Percentiles rank a stretch among this genome's conserved stretches.
Conservation (phyloP, 1,140 invertebrate genomes). For the Drosophila kepulauana region DNA sequence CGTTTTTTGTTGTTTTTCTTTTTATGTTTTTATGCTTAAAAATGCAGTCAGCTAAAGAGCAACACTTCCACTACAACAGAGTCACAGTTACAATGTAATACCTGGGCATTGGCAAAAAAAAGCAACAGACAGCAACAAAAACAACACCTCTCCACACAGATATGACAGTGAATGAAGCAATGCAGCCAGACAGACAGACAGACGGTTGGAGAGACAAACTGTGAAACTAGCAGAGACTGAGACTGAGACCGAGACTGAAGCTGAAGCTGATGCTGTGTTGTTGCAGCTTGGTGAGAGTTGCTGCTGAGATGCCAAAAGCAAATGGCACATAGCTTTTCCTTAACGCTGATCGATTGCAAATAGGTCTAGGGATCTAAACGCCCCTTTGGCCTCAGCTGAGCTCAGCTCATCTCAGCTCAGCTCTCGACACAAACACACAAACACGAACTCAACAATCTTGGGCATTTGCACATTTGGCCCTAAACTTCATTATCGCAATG, state of each 20-base stretch:
- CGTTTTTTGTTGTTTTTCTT: conserved; percentile 68
- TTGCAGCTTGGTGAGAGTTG: conserved; percentile 62
- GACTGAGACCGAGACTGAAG: neutral
- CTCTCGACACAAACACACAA: neutral
- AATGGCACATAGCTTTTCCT: conserved; percentile 73
- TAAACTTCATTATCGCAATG: conserved; percentile 38
- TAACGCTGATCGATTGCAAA: conserved; percentile 80
- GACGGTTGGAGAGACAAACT: conserved; percentile 14
- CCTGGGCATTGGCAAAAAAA: conserved; percentile 23
- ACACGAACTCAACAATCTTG: neutral
- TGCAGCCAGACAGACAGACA: conserved; percentile 5
- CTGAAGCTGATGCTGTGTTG: neutral
- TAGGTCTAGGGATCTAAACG: conserved; percentile 73
- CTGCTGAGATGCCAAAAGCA: conserved; percentile 54
- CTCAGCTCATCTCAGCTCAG: neutral
- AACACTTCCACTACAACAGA: conserved; percentile 57
- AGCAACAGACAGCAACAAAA: conserved; percentile 40
- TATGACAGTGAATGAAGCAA: conserved; percentile 52
- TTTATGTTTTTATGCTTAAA: conserved; percentile 80
- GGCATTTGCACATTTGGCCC: conserved; percentile 19
- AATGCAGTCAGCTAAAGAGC: conserved; percentile 58
- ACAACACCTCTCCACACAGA: conserved; percentile 23
- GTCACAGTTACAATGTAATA: conserved; percentile 70
- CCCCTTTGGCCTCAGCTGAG: conserved; percentile 41
- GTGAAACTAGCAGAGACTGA: neutral